Conservation (phyloP, 2,888 invertebrate genomes). For the Chymomyza procnemis region DNA sequence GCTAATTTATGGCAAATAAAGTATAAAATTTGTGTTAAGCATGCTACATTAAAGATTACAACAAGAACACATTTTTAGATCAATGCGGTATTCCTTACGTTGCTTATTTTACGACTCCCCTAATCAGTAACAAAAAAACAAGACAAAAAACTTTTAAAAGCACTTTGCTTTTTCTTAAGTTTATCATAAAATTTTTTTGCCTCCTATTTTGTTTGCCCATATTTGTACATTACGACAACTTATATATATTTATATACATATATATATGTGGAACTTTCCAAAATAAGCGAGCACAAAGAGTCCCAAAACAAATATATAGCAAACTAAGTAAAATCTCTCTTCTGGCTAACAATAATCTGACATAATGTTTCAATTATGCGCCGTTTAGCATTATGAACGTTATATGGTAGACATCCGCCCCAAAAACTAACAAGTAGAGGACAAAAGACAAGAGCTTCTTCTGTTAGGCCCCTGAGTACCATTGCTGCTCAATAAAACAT, state of each 20-base stretch:
- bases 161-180: neutral
- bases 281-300: neutral
- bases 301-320: conserved; percentile 43
- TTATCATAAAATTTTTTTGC: neutral
- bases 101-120: neutral
- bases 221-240: neutral
- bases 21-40: no score
- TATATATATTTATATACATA: neutral
- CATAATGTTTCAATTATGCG: conserved; percentile 76
- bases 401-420: conserved; percentile 45
- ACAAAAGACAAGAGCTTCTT: conserved; percentile 14
- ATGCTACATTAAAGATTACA: no score
- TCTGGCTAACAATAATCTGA: conserved; percentile 74
- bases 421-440: conserved; percentile 31
- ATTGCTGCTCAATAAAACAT: conserved; percentile 33
- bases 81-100: no score
- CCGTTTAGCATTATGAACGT: conserved; percentile 70
- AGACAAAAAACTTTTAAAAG: neutral
- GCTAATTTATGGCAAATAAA: no score
- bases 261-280: neutral
- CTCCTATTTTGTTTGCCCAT: neutral
- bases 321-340: conserved; percentile 68
- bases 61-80: no score
- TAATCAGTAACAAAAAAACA: neutral
- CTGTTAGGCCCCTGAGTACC: conserved; percentile 2